phyloP scores from a whole-genome alignment of 2,888 invertebrate species.

The Sinelater perroti region DNA sequence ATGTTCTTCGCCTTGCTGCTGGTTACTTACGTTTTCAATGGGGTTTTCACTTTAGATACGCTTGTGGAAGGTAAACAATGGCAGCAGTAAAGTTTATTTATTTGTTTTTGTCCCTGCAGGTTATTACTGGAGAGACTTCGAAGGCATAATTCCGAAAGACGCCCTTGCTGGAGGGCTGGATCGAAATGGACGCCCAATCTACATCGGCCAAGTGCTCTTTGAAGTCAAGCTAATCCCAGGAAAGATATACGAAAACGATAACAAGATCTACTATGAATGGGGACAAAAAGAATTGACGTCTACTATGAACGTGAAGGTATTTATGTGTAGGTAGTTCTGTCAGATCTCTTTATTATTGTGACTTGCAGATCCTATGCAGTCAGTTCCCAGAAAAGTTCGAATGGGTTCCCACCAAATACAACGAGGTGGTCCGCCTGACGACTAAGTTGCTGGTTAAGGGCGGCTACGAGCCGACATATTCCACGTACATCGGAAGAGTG shows the following conservation, averaged over 20 bases:
- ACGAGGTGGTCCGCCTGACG: slow-evolving; percentile 8
- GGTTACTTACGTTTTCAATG: no score
- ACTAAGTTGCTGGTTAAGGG: slow-evolving; percentile 20
- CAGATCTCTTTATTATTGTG: neutral
- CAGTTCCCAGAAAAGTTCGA: slow-evolving; percentile 22
- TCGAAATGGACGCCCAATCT: slow-evolving; percentile 16
- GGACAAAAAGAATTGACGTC: slow-evolving; percentile 3
- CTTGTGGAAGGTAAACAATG: no score
- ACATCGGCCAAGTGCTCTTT: slow-evolving; percentile 16
- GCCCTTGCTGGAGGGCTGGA: slow-evolving; percentile 15
- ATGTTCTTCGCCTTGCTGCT: no score
- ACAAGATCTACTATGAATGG: slow-evolving; percentile 17
- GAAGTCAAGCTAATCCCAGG: neutral
- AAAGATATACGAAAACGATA: slow-evolving; percentile 12
- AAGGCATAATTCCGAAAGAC: slow-evolving; percentile 12
- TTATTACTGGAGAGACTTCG: slow-evolving; percentile 26
- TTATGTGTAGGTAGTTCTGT: neutral
- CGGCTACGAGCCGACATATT: slow-evolving; percentile 14
- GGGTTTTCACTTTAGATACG: no score
- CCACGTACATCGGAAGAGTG: slow-evolving; percentile 21
- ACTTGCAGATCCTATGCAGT: slow-evolving; percentile 20
- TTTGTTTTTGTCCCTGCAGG: no score
- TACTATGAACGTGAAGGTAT: slow-evolving; percentile 17
- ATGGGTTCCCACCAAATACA: slow-evolving; percentile 17
- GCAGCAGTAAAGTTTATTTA: no score